Base-by-base conservation (phyloP, 2,113 vertebrate species). In the Crotophaga sulcirostris region DNA sequence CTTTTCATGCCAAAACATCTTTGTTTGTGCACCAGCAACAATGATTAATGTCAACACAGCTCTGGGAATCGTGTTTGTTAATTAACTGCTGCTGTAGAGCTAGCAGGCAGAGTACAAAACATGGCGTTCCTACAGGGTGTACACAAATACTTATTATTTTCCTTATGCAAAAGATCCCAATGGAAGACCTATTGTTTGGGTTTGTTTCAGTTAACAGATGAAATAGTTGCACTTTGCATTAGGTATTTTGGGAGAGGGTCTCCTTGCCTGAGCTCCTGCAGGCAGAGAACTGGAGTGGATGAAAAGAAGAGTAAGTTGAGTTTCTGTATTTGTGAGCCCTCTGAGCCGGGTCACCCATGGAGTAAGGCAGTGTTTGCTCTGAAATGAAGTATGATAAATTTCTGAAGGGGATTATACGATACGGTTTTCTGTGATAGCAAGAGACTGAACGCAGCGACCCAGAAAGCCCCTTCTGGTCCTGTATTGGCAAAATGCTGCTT, bases 41-140 rank as follows among this genome's bases (percentile, higher is more conserved):
- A 96, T 96, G 92, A 97, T 97, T 97, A 97, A 97, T 97, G 96
- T 97, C 95, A 97, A 92, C 94, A 93, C 49, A 95, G 96, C 95
- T 89, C 96, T 94, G 95, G 95, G 94, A 97, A 96, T 95, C 96
- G 93, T 96, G 93, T 95, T 95, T 95, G 94, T 97, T 97, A 97
- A 97, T 97, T 97, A 97, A 97, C 96, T 95, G 87, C 96, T 95
- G 93, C 95, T 96, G 89, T 95, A 94, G 83, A 96, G 94, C 95
- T 95, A 80, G 85, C 95, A 94, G 95, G 94, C 97, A 95, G 91
- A 96, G 93, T 81, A 95, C 74, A 93, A 97, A 95, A 95, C 96
- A 95, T 81, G 94, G 93, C 78, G 7, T 92, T 96, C 93, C 96
- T 85, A 97, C 94, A 63, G 93, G 90, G 88, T 64, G 52, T 94